These are phyloP conservation scores for Merluccius polli DNA, from an alignment of 2,797 vertebrate genomes.

Conservation along the genomic window DNA sequence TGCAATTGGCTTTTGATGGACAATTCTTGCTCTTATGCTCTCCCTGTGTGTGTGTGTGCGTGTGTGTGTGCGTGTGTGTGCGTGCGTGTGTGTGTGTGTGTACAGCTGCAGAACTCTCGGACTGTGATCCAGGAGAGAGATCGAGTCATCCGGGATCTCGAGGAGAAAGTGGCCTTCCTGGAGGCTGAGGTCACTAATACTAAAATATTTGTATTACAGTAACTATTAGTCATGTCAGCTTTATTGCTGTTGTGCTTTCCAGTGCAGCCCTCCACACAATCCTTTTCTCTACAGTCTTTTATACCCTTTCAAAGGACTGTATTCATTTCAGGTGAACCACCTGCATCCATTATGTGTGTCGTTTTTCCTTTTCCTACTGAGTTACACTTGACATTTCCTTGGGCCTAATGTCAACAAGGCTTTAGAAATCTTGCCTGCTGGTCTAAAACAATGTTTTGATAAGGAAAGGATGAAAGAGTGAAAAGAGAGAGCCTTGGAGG, in stretches of 20 bases:
- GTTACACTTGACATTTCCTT: not conserved
- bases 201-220: not conserved
- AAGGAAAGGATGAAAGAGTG: not conserved
- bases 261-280: too few relatives aligned
- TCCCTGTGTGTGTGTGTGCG: constrained; percentile 15
- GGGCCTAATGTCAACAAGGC: not conserved
- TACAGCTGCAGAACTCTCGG: constrained; percentile 89
- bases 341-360: not conserved
- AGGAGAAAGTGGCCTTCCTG: constrained; percentile 85
- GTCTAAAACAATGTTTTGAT: not conserved
- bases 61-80: constrained; percentile 5
- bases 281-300: not conserved
- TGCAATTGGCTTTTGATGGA: constrained; percentile 19
- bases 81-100: not conserved
- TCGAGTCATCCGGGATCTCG: constrained; percentile 78
- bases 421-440: not conserved
- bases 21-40: constrained; percentile 14
- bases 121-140: constrained; percentile 82
- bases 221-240: not conserved
- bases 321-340: not conserved
- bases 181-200: constrained; percentile 83
- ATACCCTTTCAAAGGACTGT: not conserved
- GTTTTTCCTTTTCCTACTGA: not conserved
- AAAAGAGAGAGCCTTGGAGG: too few relatives aligned
- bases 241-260: not conserved